Evolutionary conservation across 2,113 vertebrate species (phyloP), one percentile per base, ranked within the genome.

Genomic region (Paradoxurus hermaphroditus): DNA sequence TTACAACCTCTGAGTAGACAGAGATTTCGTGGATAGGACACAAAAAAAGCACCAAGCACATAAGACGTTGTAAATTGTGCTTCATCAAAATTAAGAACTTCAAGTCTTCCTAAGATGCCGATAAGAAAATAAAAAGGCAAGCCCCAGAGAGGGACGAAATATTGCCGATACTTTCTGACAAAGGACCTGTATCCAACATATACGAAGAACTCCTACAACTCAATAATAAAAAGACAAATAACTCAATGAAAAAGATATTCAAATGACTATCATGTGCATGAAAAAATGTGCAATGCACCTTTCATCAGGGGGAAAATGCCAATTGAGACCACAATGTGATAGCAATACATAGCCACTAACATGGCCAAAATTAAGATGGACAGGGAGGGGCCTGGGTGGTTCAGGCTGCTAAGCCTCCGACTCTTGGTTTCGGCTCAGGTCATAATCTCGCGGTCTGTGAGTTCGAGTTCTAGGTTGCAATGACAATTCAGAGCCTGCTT

Each of bases 41-140:
- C 53, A 18, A 5, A 79, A 49, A 95, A 88, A 72, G 41, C 49
- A 93, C 46, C 93, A 73, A 51, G 7, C 16, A 68, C 29, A n/a
- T 0, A 56, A 78, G 34, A 95, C 78, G 78, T 72, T 39, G 77
- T 36, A 83, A 18, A 31, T 3, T 62, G 31, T 34, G 89, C 67
- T n/a, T 90, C 5, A 41, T 73, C 31, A 94, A 82, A 98, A 88
- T 81, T 56, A 67, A 79, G 95, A 85, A 73, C 16, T 29, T 91
- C 62, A 63, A 27, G 53, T 97, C 67, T 92, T 95, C 46, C 29
- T 41, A 94, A 96, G 46, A 63, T 4, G 53, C 63, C 67, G 53
- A 25, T 53, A 92, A 90, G n/a, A 92, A 95, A 97, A 96, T n/a
- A 51, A 94, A 97, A 92, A 79, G 27, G 36, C n/a, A 70, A 92